Evolutionary conservation across 2,113 vertebrate genomes (phyloP), one percentile per base, ranked within the genome.

Genomic region (Platichthys flesus): DNA sequence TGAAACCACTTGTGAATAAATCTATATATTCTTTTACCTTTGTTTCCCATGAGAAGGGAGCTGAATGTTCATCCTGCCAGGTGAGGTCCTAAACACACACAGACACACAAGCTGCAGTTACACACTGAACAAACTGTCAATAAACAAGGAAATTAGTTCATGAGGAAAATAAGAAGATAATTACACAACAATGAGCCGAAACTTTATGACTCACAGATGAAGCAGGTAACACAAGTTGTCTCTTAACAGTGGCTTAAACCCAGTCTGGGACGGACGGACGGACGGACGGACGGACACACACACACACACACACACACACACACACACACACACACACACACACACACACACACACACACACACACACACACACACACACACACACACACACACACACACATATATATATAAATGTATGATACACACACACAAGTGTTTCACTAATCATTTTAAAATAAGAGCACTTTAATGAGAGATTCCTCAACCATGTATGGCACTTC

Each of bases 31-130:
- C 1, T 9, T 66, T 76, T 91, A 99, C 98, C 96, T 95, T 98
- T 0, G 98, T 99, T 93, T 99, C 98, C 98, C 98, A 99, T 47
- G 98, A 99, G 93, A 99, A 99, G 0, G 98, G 98, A 42, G 97
- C 96, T 0, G 98, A 99, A 72, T 99, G 98, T 84, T 99, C 98
- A 93, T 99, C 98, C 90, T 98, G 97, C 98, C 98, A 99, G 80
- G 96, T 98, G 56, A 99, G 95, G 65, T 99, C 98, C 98, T 99
- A 78, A 80, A 96, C 92, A 69, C 4, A 72, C 49, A 51, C 49
- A 51, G 31, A 31, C 31, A 31, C 31, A 31, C 31, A 31, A 7
- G 31, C 18, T 37, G 35, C 8, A 37, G 35, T 37, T 37, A 51
- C 18, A 20, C 49, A 51, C 15, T 45, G n/a, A 10, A 60, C 12